Percentiles rank a stretch among this genome's conserved stretches.
Evolutionary conservation across 2,113 vertebrate species (phyloP).

Genomic region (Sminthopsis crassicaudata): DNA sequence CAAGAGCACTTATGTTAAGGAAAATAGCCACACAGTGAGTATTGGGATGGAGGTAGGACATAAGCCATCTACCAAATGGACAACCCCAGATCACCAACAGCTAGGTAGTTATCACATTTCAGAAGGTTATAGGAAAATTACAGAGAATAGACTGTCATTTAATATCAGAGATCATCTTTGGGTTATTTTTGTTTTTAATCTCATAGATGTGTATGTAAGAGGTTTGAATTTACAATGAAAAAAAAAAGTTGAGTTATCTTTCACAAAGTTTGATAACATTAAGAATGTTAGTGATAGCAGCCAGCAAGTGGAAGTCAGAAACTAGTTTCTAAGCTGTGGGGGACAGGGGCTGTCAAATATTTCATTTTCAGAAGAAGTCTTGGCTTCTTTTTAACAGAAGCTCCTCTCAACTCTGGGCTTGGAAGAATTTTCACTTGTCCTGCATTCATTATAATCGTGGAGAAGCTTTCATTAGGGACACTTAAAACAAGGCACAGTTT

Average conservation of each 20-base stretch:
- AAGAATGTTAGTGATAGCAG: background rate
- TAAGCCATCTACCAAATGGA: background rate
- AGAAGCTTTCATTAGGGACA: background rate
- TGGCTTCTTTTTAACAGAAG: background rate
- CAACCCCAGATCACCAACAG: background rate
- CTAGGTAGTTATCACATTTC: background rate
- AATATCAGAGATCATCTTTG: background rate
- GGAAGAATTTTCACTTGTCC: background rate
- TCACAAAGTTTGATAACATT: background rate
- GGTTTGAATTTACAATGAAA: background rate
- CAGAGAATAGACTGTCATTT: constrained; percentile 24
- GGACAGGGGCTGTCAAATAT: too few species aligned
- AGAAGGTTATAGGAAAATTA: background rate
- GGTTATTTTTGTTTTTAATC: background rate
- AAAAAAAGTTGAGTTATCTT: background rate
- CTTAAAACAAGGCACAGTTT: constrained; percentile 9
- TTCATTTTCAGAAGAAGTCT: background rate
- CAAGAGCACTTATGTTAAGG: background rate
- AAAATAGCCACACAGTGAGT: constrained; percentile 1
- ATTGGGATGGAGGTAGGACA: background rate
- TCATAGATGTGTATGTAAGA: background rate
- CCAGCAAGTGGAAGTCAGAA: background rate
- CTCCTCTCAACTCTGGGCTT: background rate
- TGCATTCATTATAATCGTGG: background rate
- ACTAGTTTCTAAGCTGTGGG: background rate